Evolutionary conservation across 2,888 invertebrate species (phyloP), one percentile per base, ranked within the genome.

Genomic region (Carterocephalus palaemon): DNA sequence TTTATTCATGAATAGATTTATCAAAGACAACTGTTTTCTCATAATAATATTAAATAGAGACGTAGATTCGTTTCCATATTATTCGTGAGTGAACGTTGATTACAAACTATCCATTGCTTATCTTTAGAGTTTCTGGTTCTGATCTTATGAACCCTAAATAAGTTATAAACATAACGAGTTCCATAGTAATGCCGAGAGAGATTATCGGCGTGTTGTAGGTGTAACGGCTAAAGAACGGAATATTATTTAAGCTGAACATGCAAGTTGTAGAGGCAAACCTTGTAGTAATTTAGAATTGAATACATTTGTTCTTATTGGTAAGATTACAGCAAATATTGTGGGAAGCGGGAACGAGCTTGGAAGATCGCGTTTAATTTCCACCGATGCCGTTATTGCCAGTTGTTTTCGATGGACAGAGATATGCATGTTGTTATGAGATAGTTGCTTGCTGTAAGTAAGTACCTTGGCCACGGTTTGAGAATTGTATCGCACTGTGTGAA

Each of bases 261-360:
- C 29, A 29, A 23, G 6, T 36, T 37, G 36, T 36, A 31, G 31
- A 29, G 33, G n/a, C 10, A 29, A 36, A 43, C 37, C 45, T 37
- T 45, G 38, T 32, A 38, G 45, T 45, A 38, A 45, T 45, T 45
- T 45, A 38, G 37, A 32, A 20, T 45, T 45, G 15, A 45, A 45
- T 26, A 38, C 38, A 37, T 32, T 38, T 24, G 38, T 38, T 38
- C 31, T 10, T 13, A 23, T 38, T 32, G 19, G 26, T 22, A 4
- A 38, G 33, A 46, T 39, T 46, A 39, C 38, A 9, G 24, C 12
- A 37, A 37, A 37, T 37, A 37, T 23, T 36, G 20, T 22, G 22
- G 42, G 34, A 45, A 36, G 20, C 29, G 22, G 42, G 34, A 45
- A 36, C 37, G 12, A 13, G 29, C 43, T 40, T 17, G 28, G 37